Base-by-base conservation (phyloP, 2,888 invertebrate species). In the Drosophila incognita region DNA sequence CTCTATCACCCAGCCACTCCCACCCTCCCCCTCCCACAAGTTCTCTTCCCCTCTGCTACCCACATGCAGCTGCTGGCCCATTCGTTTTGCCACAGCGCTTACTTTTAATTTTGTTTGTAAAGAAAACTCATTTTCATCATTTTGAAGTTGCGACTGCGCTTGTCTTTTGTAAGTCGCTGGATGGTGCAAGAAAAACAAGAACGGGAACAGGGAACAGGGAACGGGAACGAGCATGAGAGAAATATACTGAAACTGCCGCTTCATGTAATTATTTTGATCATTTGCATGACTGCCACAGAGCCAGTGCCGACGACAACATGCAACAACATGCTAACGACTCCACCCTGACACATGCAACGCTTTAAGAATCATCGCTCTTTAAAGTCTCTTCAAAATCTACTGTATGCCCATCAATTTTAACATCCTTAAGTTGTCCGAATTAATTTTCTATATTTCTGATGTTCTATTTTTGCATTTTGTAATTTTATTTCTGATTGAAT, bases 41-140 rank as follows among this genome's bases (percentile, higher is more conserved):
- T 4, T 21, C 42, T 1, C 42, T 21, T 5, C 3, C 35, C 33
- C 48, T 21, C 24, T 15, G 15, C 46, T 2, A 1, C 27, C 8
- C 18, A 15, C 21, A 27, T 8, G 8, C 5, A 15, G 51, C 58
- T 71, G 71, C 56, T 68, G 68, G 64, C 62, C 69, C n/a, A 13
- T 33, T 27, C 53, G 24, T 36, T 58, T 68, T 64, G 80, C 59
- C 78, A 62, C 56, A 68, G 78, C 72, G 81, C 79, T 85, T 87
- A 81, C 87, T 81, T 87, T 87, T 87, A 89, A 87, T 87, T 87
- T 87, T 87, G 87, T 87, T 87, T 87, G 87, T 87, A 87, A 87
- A 87, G 87, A 87, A 87, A 87, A 87, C 87, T 87, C 87, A 87
- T 87, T 87, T 87, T 89, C 88, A 89, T 87, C 87, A 87, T 87